A percentile compares a stretch with the other conserved stretches of the same genome.
Evolutionary conservation across 2,797 vertebrate genomes (phyloP).

Genomic region (Pseudomugil tenellus): DNA sequence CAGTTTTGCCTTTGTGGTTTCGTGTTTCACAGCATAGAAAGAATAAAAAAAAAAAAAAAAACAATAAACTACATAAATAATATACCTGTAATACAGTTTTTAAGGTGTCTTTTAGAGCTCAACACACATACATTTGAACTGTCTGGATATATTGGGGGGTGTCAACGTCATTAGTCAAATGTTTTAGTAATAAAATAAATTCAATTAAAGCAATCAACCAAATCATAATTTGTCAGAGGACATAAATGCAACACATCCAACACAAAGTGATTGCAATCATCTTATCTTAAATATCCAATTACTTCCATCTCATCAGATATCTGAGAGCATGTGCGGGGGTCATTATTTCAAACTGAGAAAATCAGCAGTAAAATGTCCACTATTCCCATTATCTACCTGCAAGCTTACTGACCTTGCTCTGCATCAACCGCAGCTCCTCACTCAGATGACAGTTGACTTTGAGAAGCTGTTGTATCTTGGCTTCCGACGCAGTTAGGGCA

Average conservation of each 20-base stretch:
- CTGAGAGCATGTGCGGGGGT: not conserved
- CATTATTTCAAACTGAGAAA: not conserved
- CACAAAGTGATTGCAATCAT: not conserved
- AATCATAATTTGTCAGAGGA: slow-evolving; percentile 7
- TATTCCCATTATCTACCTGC: not conserved
- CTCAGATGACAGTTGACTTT: slow-evolving; percentile 98
- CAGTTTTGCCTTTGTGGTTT: not conserved
- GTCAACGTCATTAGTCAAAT: not conserved
- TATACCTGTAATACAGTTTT: not conserved
- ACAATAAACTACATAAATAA: not conserved
- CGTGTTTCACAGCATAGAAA: not conserved
- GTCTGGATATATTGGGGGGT: not conserved
- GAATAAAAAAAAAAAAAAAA: not conserved
- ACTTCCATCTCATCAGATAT: no score
- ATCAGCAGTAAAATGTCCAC: not conserved
- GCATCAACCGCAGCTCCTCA: slow-evolving; percentile 95
- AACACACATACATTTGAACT: not conserved
- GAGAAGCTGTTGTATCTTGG: slow-evolving; percentile 97
- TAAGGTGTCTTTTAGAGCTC: not conserved
- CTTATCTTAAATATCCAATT: not conserved
- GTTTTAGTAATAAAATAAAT: not conserved
- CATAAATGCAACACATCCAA: slow-evolving; percentile 1
- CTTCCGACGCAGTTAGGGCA: slow-evolving; percentile 94
- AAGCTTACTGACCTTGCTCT: slow-evolving; percentile 89
- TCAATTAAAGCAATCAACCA: slow-evolving; percentile 3